These are phyloP conservation scores for Orchestia grillus DNA, from an alignment of 1,140 invertebrate species.

Conservation along the genomic window DNA sequence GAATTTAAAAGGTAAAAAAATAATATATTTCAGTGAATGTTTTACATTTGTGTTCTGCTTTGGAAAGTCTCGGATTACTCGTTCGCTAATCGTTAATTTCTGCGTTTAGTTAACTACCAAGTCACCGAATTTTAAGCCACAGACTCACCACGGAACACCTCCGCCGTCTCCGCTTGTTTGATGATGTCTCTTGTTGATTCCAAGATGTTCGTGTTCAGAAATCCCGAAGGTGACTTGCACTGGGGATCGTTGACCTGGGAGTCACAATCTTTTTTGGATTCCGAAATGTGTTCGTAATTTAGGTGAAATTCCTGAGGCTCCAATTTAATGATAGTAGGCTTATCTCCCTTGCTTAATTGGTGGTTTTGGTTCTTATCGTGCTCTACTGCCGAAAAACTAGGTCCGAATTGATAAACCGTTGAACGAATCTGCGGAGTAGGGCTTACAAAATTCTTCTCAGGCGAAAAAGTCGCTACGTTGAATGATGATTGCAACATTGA, in stretches of 20 bases:
- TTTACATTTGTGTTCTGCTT: too few species aligned
- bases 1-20: too few species aligned
- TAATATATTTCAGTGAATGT: too few species aligned
- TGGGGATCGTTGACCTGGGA: background rate
- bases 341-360: background rate
- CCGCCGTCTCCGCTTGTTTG: slow-evolving; percentile 8
- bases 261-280: background rate
- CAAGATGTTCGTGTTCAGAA: background rate
- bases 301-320: background rate
- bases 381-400: background rate
- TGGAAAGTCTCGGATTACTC: too few species aligned
- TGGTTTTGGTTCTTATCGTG: background rate
- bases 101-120: background rate
- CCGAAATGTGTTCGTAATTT: background rate
- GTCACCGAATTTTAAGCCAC: background rate
- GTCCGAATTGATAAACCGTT: slow-evolving; percentile 18
- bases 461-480: background rate
- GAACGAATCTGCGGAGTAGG: background rate
- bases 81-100: background rate
- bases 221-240: background rate
- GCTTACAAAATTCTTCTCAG: background rate
- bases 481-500: background rate
- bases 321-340: background rate
- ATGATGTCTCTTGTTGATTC: slow-evolving; percentile 40
- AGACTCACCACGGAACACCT: background rate